Evolutionary conservation across 2,797 vertebrate species (phyloP).

Genomic region (Nyctalus aviator): DNA sequence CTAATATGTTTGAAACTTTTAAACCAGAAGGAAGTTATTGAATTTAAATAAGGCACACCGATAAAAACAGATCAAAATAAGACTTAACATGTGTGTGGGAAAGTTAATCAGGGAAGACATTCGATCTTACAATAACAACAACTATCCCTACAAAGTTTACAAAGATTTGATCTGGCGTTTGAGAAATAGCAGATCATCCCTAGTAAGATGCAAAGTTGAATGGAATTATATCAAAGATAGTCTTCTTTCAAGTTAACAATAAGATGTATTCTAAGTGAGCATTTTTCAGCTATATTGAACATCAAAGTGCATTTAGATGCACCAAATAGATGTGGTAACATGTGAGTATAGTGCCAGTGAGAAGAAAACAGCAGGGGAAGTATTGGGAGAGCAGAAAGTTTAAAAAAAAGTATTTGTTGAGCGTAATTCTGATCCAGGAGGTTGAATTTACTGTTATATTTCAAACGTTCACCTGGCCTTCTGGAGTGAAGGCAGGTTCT

Average conservation of each 20-base stretch:
- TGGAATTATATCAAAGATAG: neutral
- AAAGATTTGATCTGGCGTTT: neutral
- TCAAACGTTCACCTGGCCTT: neutral
- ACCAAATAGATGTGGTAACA: neutral
- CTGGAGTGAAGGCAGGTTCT: neutral
- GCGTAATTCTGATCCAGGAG: neutral
- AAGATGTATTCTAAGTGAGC: neutral
- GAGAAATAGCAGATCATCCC: neutral
- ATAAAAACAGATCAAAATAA: conserved; percentile 1
- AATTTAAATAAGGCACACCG: neutral
- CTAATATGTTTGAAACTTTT: neutral
- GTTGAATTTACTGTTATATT: neutral
- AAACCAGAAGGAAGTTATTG: conserved; percentile 18
- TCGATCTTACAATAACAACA: neutral
- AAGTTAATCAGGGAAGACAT: neutral
- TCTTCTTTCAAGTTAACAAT: neutral
- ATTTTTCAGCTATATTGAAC: conserved; percentile 5
- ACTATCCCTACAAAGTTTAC: neutral
- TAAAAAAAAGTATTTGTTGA: neutral
- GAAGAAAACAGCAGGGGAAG: neutral
- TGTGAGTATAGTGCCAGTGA: neutral
- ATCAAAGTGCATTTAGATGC: neutral
- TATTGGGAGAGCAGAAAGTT: neutral
- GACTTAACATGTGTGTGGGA: neutral
- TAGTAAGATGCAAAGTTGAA: conserved; percentile 5